Base-by-base conservation (phyloP, 2,113 vertebrate genomes). In the Pelobates fuscus region DNA sequence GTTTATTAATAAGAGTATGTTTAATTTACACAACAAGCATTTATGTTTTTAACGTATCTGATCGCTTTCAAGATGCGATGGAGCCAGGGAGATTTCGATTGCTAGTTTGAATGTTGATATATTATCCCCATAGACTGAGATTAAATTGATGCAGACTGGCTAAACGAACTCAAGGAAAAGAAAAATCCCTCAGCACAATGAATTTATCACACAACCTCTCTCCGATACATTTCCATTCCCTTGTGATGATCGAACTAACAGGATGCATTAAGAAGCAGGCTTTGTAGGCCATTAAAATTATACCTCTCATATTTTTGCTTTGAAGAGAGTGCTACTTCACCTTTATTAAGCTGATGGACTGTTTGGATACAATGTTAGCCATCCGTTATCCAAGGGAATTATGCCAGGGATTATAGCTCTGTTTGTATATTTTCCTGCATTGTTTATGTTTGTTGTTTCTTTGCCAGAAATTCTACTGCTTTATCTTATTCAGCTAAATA, bases 71-170 rank as follows among this genome's bases (percentile, higher is more conserved):
- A 20, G 46, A 30, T 27, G 32, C 32, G 32, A 37, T 37, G 32
- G 32, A 37, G 66, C 66, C 46, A 32, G 66, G 21, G 66, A 46
- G 44, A 5, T 24, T 11, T 29, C 17, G 2, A 5, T 69, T 52
- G 49, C n/a, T 58, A 49, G 57, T 69, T 58, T 55, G 27, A 7
- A 27, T 30, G 29, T 27, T 58, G 67, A 69, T 69, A 69, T 23
- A 27, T 17, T 20, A 21, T 69, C 67, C 37, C 52, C 1, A 32
- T 4, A 52, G 67, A 57, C 18, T 21, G 52, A 69, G 67, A 69
- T 69, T 57, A 69, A 41, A 41, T 58, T 58, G 52, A 69, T 69
- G 67, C 46, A n/a, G 26, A 5, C 27, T 15, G 66, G 66, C 67
- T 69, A 69, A 69, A 49, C 57, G 67, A 69, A 37, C 5, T 20